These are phyloP conservation scores for Cairina moschata DNA, from an alignment of 2,113 vertebrate genomes.

Conservation along the genomic window DNA sequence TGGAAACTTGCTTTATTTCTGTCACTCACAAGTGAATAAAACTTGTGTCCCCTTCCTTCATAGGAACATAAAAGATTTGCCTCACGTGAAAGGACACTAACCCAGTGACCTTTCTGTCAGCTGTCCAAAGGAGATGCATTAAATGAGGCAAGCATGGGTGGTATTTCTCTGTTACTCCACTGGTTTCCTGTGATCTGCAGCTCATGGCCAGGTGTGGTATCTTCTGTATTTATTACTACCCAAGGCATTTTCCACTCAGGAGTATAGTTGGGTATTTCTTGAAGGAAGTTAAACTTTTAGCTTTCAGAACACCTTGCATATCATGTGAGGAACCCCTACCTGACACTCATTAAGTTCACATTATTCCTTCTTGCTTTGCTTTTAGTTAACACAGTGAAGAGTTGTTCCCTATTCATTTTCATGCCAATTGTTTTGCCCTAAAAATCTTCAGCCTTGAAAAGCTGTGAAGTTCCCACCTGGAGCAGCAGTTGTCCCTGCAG, in stretches of 20 bases:
- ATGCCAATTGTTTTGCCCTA: background rate
- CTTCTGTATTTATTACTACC: background rate
- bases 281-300: background rate
- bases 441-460: background rate
- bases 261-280: slow-evolving; percentile 1
- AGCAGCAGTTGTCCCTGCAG: background rate
- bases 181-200: background rate
- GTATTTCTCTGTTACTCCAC: background rate
- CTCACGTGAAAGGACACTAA: background rate
- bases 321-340: background rate
- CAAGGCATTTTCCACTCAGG: background rate
- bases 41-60: background rate
- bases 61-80: background rate
- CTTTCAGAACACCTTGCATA: background rate
- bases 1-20: background rate
- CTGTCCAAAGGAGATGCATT: background rate
- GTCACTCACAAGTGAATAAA: background rate
- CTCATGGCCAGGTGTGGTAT: background rate
- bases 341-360: background rate
- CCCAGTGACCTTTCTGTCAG: background rate
- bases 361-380: background rate
- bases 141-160: background rate
- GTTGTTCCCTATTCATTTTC: background rate
- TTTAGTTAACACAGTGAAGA: background rate
- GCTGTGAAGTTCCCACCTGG: background rate